Evolutionary conservation across 2,888 invertebrate genomes (phyloP).

Genomic region (Glyphotaelius pellucidus): DNA sequence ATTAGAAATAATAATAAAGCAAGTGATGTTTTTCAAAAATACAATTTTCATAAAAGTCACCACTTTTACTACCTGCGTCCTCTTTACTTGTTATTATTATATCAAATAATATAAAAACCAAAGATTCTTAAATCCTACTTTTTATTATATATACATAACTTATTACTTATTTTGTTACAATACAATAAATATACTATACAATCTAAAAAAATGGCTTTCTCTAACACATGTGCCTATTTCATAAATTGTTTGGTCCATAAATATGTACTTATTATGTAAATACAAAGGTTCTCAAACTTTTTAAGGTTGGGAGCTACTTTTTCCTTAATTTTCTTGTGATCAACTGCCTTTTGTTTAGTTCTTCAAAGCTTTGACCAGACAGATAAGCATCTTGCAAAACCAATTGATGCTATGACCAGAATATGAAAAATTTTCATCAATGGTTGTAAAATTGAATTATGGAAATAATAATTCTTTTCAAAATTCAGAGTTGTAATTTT

Average conservation of each 20-base stretch:
- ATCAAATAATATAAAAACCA: not conserved
- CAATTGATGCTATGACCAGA: too few species aligned
- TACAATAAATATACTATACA: slow-evolving; percentile 12
- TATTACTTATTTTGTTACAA: not conserved
- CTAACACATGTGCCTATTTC: not conserved
- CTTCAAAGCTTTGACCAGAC: too few species aligned
- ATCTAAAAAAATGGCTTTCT: not conserved
- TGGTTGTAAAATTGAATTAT: too few species aligned
- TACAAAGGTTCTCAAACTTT: too few species aligned
- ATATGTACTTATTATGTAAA: not conserved
- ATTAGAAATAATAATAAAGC: not conserved
- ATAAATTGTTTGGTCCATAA: not conserved
- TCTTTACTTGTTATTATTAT: not conserved
- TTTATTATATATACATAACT: not conserved
- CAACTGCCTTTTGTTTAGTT: too few species aligned
- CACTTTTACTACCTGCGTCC: not conserved
- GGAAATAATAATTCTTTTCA: too few species aligned
- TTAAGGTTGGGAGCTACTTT: too few species aligned
- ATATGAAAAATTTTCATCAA: too few species aligned
- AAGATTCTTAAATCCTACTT: not conserved
- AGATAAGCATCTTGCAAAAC: too few species aligned
- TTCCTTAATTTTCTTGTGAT: too few species aligned
- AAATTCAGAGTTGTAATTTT: too few species aligned
- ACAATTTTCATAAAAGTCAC: not conserved
- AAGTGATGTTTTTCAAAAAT: not conserved